phyloP scores from a whole-genome alignment of 35 echinoderm and acorn worm genomes.

The Amphiura filiformis region DNA sequence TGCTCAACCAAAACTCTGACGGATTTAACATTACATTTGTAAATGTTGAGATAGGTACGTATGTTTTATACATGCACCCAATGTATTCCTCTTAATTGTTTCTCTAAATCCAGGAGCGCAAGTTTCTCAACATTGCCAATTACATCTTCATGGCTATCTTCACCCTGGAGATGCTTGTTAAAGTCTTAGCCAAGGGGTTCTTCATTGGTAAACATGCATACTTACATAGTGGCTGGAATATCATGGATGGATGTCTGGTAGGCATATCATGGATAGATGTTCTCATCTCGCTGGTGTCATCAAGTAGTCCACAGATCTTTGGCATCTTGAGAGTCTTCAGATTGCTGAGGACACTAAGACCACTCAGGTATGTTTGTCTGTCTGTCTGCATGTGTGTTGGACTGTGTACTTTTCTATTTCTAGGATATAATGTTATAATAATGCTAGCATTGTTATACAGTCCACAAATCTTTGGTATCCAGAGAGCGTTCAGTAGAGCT shows the following conservation, averaged over 20 bases:
- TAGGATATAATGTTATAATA: too few species aligned
- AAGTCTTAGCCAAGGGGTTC: slow-evolving; percentile 89
- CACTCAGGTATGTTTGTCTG: slow-evolving; percentile 87
- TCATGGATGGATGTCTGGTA: slow-evolving; percentile 93
- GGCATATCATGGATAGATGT: slow-evolving; percentile 85
- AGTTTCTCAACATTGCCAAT: slow-evolving; percentile 79
- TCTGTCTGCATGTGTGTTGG: too few species aligned
- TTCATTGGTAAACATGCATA: slow-evolving; percentile 91
- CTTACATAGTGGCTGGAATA: slow-evolving; percentile 93
- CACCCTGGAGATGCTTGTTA: slow-evolving; percentile 89
- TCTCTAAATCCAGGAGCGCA: slow-evolving; percentile 59
- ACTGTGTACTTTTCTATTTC: too few species aligned
- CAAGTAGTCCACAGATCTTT: slow-evolving; percentile 92
- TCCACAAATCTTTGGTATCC: too few species aligned
- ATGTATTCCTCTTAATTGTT: too few species aligned
- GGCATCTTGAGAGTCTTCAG: slow-evolving; percentile 86
- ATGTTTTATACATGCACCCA: too few species aligned
- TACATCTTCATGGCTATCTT: slow-evolving; percentile 88
- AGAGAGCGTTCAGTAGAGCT: slow-evolving; percentile 95
- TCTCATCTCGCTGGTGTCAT: slow-evolving; percentile 47
- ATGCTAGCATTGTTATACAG: too few species aligned
- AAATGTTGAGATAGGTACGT: too few species aligned
- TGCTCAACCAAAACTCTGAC: too few species aligned
- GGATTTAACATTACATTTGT: too few species aligned
- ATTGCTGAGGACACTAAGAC: slow-evolving; percentile 81